Conservation (phyloP, 2,113 vertebrate genomes). For the Vulpes lagopus region DNA sequence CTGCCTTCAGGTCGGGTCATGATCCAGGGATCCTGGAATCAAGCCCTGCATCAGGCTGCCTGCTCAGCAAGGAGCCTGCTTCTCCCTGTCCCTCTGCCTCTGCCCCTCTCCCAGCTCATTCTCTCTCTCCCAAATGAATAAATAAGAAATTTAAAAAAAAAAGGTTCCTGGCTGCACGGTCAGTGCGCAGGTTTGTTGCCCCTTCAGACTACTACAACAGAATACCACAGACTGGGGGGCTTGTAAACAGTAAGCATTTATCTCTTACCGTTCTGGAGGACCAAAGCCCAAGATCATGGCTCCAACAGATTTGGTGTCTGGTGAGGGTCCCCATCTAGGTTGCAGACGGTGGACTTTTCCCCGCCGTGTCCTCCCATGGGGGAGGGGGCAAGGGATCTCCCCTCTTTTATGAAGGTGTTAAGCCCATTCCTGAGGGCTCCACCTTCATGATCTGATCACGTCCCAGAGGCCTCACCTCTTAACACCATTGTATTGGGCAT, state of each 20-base stretch:
- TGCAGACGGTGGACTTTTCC: neutral
- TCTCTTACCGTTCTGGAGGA: neutral
- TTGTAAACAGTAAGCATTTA: neutral
- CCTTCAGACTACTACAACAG: fast-evolving
- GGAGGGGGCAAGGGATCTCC: neutral
- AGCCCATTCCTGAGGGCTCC: neutral
- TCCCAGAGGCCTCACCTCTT: neutral
- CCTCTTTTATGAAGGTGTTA: neutral
- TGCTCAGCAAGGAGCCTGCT: neutral
- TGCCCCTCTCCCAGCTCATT: neutral
- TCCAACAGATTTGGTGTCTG: neutral
- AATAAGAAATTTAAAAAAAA: neutral
- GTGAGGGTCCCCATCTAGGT: neutral
- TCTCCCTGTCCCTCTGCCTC: neutral
- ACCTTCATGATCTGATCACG: neutral
- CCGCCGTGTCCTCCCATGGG: neutral
- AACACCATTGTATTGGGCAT: neutral
- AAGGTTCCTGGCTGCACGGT: neutral
- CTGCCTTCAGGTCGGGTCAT: neutral
- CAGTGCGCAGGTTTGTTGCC: neutral
- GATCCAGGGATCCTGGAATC: neutral
- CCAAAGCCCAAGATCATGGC: neutral
- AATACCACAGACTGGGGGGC: neutral
- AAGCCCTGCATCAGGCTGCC: neutral
- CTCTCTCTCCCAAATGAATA: neutral